Evolutionary conservation across 2,113 vertebrate genomes (phyloP), one percentile per base, ranked within the genome.

Genomic region (Notarius quadriscutis): DNA sequence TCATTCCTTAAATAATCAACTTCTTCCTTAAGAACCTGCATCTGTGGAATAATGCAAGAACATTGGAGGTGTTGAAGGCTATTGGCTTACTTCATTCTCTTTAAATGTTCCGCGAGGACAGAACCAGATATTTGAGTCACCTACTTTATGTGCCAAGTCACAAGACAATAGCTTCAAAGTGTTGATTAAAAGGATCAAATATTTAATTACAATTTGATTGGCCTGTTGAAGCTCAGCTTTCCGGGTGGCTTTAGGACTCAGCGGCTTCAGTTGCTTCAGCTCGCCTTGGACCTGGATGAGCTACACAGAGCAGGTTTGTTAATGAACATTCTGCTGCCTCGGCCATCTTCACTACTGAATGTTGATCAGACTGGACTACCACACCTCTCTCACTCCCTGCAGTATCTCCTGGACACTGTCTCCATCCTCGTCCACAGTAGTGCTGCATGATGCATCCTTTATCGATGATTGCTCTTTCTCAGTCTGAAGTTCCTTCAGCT

Each of bases 401-500:
- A 90, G 87, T 7, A 90, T 78, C 78, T 90, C 85, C 77, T 88
- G 84, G 25, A 88, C 67, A 14, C 50, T 69, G 41, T 60, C 85
- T 69, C 69, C 87, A 51, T 81, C 86, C 18, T 89, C 86, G 11
- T 41, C 81, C 60, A 67, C 6, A 57, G 30, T 67, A 60, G 53
- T 7, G 20, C 25, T 83, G 50, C 84, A 75, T 12, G 81, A 74
- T 78, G 67, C 50, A 57, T 71, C 67, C 67, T 84, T 84, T 30
- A 55, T 72, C 77, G 88, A 41, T 30, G 91, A 84, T n/a, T 0
- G 0, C 25, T 90, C 90, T 55, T 75, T 90, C 51, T 92, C 90
- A 5, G 18, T 0, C 83, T 63, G 27, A 7, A 93, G 92, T 74
- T 93, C 82, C 83, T 89, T 86, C 75, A 91, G 6, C 8, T 79